Evolutionary conservation across 1,140 invertebrate species (phyloP).

Genomic region (Macrotrachela quadricornifera): DNA sequence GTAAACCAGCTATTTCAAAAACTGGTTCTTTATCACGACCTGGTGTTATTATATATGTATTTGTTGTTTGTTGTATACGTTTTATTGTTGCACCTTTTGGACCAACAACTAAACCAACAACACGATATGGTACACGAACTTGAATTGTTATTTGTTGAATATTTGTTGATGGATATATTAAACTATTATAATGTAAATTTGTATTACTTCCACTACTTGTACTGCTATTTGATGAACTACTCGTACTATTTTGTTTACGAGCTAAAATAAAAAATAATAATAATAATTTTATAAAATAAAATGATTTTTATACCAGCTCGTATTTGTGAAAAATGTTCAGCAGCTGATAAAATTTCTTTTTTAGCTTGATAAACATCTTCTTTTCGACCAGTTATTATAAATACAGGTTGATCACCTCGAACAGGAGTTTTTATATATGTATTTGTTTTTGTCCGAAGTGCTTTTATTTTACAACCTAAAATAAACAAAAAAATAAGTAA

Average conservation of each 20-base stretch:
- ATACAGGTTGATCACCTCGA: slow-evolving; percentile 90
- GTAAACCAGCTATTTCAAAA: slow-evolving; percentile 75
- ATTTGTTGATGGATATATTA: background rate
- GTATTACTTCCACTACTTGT: background rate
- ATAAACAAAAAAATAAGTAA: too few relatives aligned
- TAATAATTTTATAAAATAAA: too few relatives aligned
- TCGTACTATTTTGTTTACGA: slow-evolving; percentile 5
- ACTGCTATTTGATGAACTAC: slow-evolving; percentile 1
- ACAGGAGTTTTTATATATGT: slow-evolving; percentile 99
- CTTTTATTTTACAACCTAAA: slow-evolving; percentile 85
- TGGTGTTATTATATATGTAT: slow-evolving; percentile 96
- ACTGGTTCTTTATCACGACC: slow-evolving; percentile 92
- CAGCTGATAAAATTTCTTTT: slow-evolving; percentile 85
- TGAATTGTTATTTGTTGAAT: slow-evolving; percentile 65
- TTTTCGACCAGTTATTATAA: slow-evolving; percentile 94
- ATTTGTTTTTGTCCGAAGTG: slow-evolving; percentile 90
- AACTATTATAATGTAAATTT: background rate
- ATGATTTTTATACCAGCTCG: slow-evolving; percentile 52
- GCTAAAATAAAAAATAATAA: background rate
- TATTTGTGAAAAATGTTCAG: slow-evolving; percentile 96
- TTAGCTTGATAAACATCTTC: slow-evolving; percentile 92
- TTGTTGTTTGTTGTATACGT: slow-evolving; percentile 90
- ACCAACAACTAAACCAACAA: slow-evolving; percentile 90
- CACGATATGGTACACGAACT: slow-evolving; percentile 87
- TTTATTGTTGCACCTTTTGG: slow-evolving; percentile 98